Conservation (phyloP, 1,140 invertebrate genomes). For the Drosophila melanogaster region DNA sequence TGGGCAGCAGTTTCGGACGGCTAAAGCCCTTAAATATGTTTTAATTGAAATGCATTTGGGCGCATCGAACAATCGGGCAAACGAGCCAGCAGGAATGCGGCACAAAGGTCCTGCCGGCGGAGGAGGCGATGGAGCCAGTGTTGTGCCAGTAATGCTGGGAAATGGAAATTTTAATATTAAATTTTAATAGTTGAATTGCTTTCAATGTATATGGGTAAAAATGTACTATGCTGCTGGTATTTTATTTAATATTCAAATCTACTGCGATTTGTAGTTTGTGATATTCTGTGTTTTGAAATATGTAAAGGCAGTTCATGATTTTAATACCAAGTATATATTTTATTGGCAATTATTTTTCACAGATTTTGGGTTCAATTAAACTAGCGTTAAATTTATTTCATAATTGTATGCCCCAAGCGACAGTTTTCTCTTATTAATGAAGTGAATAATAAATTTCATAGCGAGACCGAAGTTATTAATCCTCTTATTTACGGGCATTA, state of each 20-base stretch:
- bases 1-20: constrained; percentile 11
- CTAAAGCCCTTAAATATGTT: constrained; percentile 69
- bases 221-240: neutral
- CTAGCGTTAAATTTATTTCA: neutral
- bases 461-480: neutral
- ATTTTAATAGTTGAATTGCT: neutral
- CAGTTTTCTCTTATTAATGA: neutral
- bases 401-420: neutral
- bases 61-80: constrained; percentile 49
- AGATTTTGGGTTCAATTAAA: too few species aligned
- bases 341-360: too few species aligned
- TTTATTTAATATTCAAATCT: neutral
- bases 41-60: constrained; percentile 81
- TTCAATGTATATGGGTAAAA: neutral
- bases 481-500: neutral
- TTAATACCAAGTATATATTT: too few species aligned
- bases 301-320: too few species aligned
- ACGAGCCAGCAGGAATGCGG: constrained; percentile 32
- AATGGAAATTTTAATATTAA: neutral
- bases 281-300: too few species aligned
- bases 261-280: neutral
- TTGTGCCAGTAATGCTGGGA: constrained; percentile 2
- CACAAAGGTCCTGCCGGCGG: constrained; percentile 20
- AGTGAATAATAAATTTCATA: neutral
- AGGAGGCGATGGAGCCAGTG: constrained; percentile 13